A percentile compares a stretch with the other conserved stretches of the same genome.
These are phyloP conservation scores for Orientallactaga sibirica DNA, from an alignment of 2,797 vertebrate species.

Conservation along the genomic window DNA sequence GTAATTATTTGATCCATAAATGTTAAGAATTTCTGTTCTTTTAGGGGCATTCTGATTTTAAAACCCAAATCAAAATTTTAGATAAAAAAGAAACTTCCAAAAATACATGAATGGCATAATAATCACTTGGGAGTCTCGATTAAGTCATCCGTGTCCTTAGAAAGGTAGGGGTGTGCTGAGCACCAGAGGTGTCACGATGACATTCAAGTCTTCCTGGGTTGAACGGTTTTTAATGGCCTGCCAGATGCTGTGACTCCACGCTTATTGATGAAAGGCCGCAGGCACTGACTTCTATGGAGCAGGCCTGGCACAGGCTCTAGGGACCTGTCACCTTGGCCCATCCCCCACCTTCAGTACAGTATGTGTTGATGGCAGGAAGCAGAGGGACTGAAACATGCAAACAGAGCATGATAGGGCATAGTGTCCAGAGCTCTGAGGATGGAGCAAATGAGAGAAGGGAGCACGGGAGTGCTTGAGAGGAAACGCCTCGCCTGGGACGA, in stretches of 20 bases:
- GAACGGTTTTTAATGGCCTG: background rate
- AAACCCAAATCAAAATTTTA: background rate
- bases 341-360: too few species aligned
- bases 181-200: background rate
- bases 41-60: background rate
- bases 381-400: too few species aligned
- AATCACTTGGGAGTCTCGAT: background rate
- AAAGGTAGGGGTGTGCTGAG: background rate
- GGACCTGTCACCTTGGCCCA: fast-evolving
- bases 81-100: background rate
- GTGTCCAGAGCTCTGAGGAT: fast-evolving
- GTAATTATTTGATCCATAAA: background rate
- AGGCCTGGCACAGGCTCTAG: background rate
- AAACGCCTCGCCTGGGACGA: fast-evolving
- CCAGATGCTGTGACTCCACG: background rate
- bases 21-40: background rate
- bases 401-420: too few species aligned
- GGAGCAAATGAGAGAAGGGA: background rate
- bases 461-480: background rate
- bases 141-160: too few species aligned
- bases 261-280: too few species aligned
- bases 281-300: background rate
- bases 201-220: background rate
- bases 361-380: background rate
- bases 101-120: background rate